phyloP scores from a whole-genome alignment of 1,140 invertebrate genomes.

The Mizuhopecten yessoensis region DNA sequence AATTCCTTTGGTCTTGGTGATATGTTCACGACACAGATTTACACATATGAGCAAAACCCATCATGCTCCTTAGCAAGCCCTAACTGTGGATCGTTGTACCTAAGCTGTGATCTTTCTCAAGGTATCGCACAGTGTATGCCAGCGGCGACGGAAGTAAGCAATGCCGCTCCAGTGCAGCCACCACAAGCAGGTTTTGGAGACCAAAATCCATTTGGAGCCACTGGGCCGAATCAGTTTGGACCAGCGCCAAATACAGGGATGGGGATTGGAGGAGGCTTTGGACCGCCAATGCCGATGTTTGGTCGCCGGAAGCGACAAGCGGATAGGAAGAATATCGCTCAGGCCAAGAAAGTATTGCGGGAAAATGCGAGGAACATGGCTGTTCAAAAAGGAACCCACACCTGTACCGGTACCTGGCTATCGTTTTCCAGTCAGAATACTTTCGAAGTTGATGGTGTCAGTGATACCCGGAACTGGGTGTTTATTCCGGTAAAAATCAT shows the following conservation, averaged over 20 bases:
- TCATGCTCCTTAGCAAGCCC: slow-evolving; percentile 67
- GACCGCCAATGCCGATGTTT: slow-evolving; percentile 23
- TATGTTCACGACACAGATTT: slow-evolving; percentile 68
- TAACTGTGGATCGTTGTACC: slow-evolving; percentile 70
- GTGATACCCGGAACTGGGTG: slow-evolving; percentile 73
- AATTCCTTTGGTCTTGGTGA: slow-evolving; percentile 73
- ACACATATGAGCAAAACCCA: slow-evolving; percentile 74
- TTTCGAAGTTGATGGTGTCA: slow-evolving; percentile 71
- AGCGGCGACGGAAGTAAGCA: slow-evolving; percentile 41
- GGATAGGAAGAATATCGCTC: slow-evolving; percentile 42
- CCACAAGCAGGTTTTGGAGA: neutral
- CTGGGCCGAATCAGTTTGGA: neutral
- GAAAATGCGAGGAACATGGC: slow-evolving; percentile 7
- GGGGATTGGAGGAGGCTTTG: slow-evolving; percentile 28
- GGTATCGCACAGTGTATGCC: slow-evolving; percentile 62
- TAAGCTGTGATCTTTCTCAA: slow-evolving; percentile 64
- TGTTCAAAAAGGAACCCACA: neutral
- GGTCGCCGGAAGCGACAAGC: slow-evolving; percentile 53
- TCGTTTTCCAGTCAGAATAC: slow-evolving; percentile 67
- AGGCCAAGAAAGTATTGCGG: neutral
- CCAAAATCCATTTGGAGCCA: too few species aligned
- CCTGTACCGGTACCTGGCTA: slow-evolving; percentile 44
- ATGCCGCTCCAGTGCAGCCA: neutral
- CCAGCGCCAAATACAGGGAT: neutral
- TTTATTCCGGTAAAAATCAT: slow-evolving; percentile 76